Base-by-base conservation (phyloP, 1,140 invertebrate species). In the Geopemphigus sp. region DNA sequence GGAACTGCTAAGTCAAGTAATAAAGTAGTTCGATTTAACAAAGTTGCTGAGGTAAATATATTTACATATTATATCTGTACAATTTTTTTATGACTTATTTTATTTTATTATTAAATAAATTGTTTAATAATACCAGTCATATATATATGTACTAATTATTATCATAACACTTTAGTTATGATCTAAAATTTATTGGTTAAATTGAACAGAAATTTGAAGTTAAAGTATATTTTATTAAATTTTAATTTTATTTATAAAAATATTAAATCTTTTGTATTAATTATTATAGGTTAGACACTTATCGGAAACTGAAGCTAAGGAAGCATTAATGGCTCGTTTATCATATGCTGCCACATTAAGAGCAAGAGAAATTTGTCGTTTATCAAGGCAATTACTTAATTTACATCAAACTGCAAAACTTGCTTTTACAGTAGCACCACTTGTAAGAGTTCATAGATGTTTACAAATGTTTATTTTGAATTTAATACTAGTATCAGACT, bases 301-400 rank as follows among this genome's bases (percentile, higher is more conserved):
- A 90, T 92, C 91, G 0, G 92, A 94, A 80, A 88, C 88, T 63
- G 92, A 95, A 85, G 94, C 94, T 19, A 91, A 92, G 11, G 94
- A 95, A 83, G 94, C 94, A 32, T 84, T 94, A 76, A 86, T 95
- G 83, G 93, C 94, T 0, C 87, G 94, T 54, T 87, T 96, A 19
- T 94, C 93, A n/a, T 95, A 95, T 86, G 89, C 92, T 83, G 92
- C 93, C 0, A 93, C 90, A 82, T 82, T 94, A 54, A 86, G 92
- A 82, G 93, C 92, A 56, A 89, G 90, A 74, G 91, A 93, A 90
- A 74, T 89, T 91, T n/a, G 90, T 89, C 82, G 56, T 19, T 61
- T 78, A 29, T 78, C 74, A 11, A 78, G 39, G n/a, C 74, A 78
- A 19, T 91, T 91, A 85, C 87, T 94, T 59, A 89, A 90, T 54